A percentile compares a stretch with the other conserved stretches of the same genome.
Conservation (phyloP, 37 sponge, comb jelly and placozoan species). For the Chondrosia reniformis region DNA sequence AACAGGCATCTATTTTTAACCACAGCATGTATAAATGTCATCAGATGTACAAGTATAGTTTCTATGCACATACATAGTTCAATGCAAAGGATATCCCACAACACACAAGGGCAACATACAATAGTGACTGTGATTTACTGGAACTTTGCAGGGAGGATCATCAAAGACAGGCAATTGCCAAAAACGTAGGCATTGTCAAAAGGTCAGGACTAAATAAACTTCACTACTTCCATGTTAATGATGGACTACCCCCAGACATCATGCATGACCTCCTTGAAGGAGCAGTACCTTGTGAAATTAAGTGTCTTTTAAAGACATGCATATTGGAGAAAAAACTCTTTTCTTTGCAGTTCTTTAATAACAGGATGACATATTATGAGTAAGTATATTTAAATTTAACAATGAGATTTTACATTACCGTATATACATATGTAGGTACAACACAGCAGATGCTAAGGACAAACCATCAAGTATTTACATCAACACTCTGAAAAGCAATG, state of each 20-base stretch:
- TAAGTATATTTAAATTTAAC: background rate
- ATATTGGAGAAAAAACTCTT: conserved; percentile 24
- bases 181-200: conserved; percentile 33
- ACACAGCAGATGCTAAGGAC: conserved; percentile 16
- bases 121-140: background rate
- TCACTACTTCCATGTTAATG: conserved; percentile 56
- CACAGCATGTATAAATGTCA: too few relatives aligned
- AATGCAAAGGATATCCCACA: background rate
- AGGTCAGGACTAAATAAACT: conserved; percentile 46
- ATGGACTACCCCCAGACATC: conserved; percentile 59
- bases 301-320: conserved; percentile 4
- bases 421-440: conserved; percentile 21
- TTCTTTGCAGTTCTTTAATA: conserved; percentile 26
- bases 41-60: too few relatives aligned
- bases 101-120: background rate
- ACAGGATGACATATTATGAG: conserved; percentile 15
- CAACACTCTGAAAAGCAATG: background rate
- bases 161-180: too few relatives aligned
- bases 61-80: too few relatives aligned
- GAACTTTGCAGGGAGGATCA: background rate
- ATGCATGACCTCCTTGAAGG: conserved; percentile 77
- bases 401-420: background rate
- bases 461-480: conserved; percentile 22
- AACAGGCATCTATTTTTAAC: too few relatives aligned
- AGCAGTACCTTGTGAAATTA: conserved; percentile 18